Evolutionary conservation across 2,797 vertebrate genomes (phyloP).

Genomic region (Chromobotia macracanthus): DNA sequence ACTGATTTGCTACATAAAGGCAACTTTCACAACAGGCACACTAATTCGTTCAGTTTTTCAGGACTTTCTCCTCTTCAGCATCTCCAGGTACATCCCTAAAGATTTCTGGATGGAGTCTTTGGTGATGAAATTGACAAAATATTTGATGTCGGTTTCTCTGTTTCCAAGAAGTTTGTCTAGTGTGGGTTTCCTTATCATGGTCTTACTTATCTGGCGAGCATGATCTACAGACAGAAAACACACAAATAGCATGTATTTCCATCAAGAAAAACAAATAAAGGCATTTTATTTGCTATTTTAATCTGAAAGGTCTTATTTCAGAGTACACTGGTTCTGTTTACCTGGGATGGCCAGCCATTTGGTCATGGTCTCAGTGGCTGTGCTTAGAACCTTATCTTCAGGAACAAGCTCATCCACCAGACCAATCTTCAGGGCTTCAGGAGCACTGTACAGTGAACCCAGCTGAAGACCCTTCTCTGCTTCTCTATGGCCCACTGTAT

Average conservation of each 20-base stretch:
- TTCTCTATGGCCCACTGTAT: constrained; percentile 80
- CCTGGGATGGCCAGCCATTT: constrained; percentile 89
- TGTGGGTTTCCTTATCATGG: constrained; percentile 86
- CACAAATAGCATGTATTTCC: neutral
- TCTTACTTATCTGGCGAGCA: constrained; percentile 83
- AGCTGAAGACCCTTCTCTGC: constrained; percentile 85
- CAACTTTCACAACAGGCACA: constrained; percentile 14
- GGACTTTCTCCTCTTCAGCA: constrained; percentile 81
- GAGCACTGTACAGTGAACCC: constrained; percentile 78
- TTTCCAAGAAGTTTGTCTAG: constrained; percentile 80
- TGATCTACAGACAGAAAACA: constrained; percentile 71
- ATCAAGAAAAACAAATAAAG: neutral
- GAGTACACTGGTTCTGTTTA: constrained; percentile 55
- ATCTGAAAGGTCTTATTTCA: neutral
- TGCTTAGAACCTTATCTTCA: constrained; percentile 82
- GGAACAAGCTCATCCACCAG: constrained; percentile 89
- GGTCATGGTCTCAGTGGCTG: constrained; percentile 76
- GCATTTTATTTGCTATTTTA: neutral
- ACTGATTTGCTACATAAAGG: neutral
- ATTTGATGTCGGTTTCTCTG: constrained; percentile 81
- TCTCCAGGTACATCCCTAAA: constrained; percentile 53
- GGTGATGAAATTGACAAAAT: constrained; percentile 76
- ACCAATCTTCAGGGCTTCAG: constrained; percentile 83
- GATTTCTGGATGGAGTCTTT: constrained; percentile 85
- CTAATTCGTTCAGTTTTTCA: constrained; percentile 52